phyloP scores from a whole-genome alignment of 2,797 vertebrate species.

The Cirrhinus mrigala region DNA sequence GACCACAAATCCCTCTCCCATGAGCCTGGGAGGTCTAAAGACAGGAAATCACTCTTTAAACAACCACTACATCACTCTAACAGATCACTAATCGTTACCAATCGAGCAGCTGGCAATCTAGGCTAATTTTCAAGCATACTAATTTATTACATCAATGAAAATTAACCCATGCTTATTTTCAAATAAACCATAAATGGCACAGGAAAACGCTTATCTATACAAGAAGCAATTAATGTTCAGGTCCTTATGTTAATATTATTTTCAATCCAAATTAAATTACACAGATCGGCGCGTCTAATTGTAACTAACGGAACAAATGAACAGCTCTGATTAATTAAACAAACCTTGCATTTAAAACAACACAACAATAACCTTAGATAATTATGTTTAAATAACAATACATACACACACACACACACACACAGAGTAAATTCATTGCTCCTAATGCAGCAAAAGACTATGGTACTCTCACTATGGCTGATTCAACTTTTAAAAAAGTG shows the following conservation, averaged over 20 bases:
- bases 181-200: slow-evolving; percentile 17
- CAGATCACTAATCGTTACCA: background rate
- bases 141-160: slow-evolving; percentile 12
- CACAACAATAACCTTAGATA: slow-evolving; percentile 13
- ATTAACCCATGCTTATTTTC: background rate
- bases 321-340: background rate
- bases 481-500: background rate
- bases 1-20: slow-evolving; percentile 99
- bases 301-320: slow-evolving; percentile 22
- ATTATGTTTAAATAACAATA: slow-evolving; percentile 9
- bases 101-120: slow-evolving; percentile 21
- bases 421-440: background rate
- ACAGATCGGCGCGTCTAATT: slow-evolving; percentile 10
- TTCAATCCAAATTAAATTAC: slow-evolving; percentile 30
- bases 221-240: slow-evolving; percentile 9
- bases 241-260: slow-evolving; percentile 31
- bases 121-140: slow-evolving; percentile 15
- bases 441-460: background rate
- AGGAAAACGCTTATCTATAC: background rate
- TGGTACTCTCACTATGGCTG: background rate
- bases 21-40: slow-evolving; percentile 92
- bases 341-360: slow-evolving; percentile 11
- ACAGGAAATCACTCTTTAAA: slow-evolving; percentile 27
- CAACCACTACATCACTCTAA: slow-evolving; percentile 22
- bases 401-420: background rate